Evolutionary conservation across 2,797 vertebrate genomes (phyloP).

Genomic region (Antrozous pallidus): DNA sequence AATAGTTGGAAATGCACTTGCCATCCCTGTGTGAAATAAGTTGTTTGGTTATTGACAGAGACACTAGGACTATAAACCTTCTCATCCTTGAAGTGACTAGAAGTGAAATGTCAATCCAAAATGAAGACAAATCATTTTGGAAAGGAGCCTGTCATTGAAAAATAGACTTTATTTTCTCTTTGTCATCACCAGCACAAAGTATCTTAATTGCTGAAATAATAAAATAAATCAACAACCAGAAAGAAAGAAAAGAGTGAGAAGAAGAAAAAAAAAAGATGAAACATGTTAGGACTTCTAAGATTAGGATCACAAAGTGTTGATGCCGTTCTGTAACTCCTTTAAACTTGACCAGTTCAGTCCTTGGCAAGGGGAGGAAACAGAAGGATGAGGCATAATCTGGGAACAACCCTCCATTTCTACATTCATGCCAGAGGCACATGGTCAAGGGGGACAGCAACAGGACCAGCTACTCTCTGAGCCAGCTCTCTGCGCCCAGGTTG

Average conservation of each 20-base stretch:
- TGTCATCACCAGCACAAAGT: not conserved
- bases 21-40: not conserved
- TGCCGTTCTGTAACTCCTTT: not conserved
- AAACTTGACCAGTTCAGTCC: not conserved
- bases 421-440: fast-evolving
- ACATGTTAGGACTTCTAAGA: not conserved
- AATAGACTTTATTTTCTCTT: not conserved
- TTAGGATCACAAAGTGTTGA: not conserved
- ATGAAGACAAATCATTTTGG: not conserved
- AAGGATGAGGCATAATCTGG: not conserved
- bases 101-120: not conserved
- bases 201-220: not conserved
- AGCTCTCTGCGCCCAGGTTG: not conserved
- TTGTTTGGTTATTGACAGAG: not conserved
- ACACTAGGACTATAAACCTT: not conserved
- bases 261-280: not conserved
- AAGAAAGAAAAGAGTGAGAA: not conserved
- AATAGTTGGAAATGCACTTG: not conserved
- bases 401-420: not conserved
- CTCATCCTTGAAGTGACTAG: not conserved
- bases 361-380: not conserved
- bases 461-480: not conserved
- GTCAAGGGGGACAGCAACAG: fast-evolving
- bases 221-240: not conserved
- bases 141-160: not conserved